phyloP scores from a whole-genome alignment of 2,797 vertebrate species.

The Phoeniculus purpureus region DNA sequence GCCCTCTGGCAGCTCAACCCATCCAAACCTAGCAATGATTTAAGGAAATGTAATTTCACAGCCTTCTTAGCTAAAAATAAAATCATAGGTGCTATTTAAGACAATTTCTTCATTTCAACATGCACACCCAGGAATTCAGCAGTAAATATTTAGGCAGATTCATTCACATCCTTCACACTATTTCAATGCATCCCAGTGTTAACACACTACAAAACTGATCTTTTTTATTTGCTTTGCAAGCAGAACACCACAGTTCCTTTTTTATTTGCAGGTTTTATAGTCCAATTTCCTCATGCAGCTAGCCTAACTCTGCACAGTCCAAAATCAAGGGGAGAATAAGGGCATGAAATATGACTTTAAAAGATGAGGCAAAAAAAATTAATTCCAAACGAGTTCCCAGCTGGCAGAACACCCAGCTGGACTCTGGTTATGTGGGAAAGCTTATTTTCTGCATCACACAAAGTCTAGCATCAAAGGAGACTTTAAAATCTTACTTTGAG shows the following conservation, averaged over 20 bases:
- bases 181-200: not conserved
- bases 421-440: not conserved
- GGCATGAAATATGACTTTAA: not conserved
- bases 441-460: not conserved
- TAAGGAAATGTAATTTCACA: not conserved
- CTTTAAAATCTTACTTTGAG: not conserved
- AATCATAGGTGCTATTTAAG: slow-evolving; percentile 19
- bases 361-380: not conserved
- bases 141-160: slow-evolving; percentile 28
- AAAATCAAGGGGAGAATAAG: not conserved
- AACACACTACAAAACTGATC: not conserved
- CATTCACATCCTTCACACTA: not conserved
- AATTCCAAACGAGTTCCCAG: not conserved
- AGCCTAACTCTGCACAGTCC: not conserved
- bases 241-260: not conserved
- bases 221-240: not conserved
- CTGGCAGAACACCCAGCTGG: not conserved
- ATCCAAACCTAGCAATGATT: not conserved
- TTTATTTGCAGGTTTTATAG: not conserved
- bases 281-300: not conserved
- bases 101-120: slow-evolving; percentile 45
- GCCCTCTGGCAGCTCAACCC: not conserved
- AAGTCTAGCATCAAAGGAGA: not conserved
- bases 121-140: slow-evolving; percentile 32
- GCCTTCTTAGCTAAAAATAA: not conserved